Evolutionary conservation across 2,113 vertebrate species (phyloP).

Genomic region (Archilochus colubris): DNA sequence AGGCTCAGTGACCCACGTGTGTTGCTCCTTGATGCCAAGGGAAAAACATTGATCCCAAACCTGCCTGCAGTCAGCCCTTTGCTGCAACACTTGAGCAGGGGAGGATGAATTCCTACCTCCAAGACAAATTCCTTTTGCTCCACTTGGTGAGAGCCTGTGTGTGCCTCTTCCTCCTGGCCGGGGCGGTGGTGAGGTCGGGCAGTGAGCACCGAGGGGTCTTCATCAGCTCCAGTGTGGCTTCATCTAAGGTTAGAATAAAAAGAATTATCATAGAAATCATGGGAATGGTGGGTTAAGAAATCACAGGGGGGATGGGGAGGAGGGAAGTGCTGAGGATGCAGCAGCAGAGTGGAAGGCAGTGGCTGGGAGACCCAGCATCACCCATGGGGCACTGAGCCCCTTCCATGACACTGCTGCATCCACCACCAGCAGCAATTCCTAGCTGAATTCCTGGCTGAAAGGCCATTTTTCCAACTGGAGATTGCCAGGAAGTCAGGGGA

Average conservation of each 20-base stretch:
- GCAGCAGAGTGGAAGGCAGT: background rate
- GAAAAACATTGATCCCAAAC: background rate
- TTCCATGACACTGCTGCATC: accelerated
- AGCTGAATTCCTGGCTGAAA: background rate
- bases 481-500: background rate
- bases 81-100: background rate
- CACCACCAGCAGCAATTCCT: background rate
- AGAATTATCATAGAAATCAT: background rate
- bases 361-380: background rate
- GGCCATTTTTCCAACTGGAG: background rate
- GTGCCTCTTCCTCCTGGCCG: conserved; percentile 77
- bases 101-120: conserved; percentile 83
- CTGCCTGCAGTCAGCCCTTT: background rate
- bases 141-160: conserved; percentile 81
- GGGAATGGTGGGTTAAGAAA: background rate
- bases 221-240: conserved; percentile 91
- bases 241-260: conserved; percentile 73
- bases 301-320: background rate
- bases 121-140: conserved; percentile 93
- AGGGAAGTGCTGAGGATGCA: background rate
- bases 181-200: conserved; percentile 79
- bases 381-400: background rate
- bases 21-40: accelerated
- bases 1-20: accelerated
- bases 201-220: conserved; percentile 94